Conservation (phyloP, 2,113 vertebrate species). For the Colius striatus region DNA sequence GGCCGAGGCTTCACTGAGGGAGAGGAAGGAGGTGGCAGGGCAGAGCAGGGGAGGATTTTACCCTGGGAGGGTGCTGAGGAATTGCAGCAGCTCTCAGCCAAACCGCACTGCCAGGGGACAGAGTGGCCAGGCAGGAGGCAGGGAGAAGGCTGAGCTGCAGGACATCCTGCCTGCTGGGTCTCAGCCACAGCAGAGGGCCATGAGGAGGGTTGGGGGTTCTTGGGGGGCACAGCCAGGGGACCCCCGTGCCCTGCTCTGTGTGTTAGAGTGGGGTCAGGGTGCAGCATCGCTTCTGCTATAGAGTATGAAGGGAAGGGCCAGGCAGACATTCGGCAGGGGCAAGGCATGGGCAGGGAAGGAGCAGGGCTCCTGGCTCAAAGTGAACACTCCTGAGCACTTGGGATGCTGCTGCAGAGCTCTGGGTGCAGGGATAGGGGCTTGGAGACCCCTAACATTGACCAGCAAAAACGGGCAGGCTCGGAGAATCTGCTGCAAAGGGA, state of each 20-base stretch:
- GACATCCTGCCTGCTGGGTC: neutral
- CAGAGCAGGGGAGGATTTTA: neutral
- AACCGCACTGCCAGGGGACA: neutral
- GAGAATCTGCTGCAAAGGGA: neutral
- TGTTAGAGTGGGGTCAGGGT: neutral
- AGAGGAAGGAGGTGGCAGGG: neutral
- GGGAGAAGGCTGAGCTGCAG: neutral
- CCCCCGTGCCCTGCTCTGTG: rapidly evolving
- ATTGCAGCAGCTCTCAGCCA: neutral
- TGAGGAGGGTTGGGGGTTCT: rapidly evolving
- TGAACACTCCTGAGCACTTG: neutral
- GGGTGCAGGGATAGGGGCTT: neutral
- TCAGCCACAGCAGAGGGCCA: neutral
- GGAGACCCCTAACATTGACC: neutral
- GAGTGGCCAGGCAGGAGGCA: neutral
- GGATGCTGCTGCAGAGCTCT: neutral
- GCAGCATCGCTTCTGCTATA: neutral
- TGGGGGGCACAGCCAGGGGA: rapidly evolving
- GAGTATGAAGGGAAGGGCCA: rapidly evolving
- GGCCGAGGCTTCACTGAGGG: neutral
- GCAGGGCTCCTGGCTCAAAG: neutral
- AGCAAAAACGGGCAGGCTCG: neutral
- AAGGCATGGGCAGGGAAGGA: neutral
- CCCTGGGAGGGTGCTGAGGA: neutral
- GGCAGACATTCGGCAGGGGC: neutral